Evolutionary conservation across 2,888 invertebrate genomes (phyloP).

Genomic region (Coecobrya sp.): DNA sequence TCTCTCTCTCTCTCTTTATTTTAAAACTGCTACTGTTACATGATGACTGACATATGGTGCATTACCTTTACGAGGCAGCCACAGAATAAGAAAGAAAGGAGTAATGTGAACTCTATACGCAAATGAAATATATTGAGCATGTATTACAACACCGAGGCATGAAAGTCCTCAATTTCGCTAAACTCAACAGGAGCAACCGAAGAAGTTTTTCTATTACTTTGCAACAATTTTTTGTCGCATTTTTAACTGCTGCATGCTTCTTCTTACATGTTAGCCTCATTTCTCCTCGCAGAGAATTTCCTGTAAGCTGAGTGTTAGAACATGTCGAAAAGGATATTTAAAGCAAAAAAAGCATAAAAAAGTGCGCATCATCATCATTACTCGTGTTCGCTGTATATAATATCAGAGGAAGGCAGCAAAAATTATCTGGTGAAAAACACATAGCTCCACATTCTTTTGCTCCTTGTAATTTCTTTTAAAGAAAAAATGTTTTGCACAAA

Average conservation of each 20-base stretch:
- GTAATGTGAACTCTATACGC: slow-evolving; percentile 17
- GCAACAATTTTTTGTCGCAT: slow-evolving; percentile 42
- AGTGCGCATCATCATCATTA: slow-evolving; percentile 15
- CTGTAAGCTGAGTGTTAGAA: slow-evolving; percentile 46
- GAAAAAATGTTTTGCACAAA: slow-evolving; percentile 51
- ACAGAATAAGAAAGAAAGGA: background rate
- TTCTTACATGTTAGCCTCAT: slow-evolving; percentile 65
- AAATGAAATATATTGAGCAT: slow-evolving; percentile 26
- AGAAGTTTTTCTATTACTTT: background rate
- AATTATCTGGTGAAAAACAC: slow-evolving; percentile 36
- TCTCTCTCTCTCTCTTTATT: background rate
- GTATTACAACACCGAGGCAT: slow-evolving; percentile 39
- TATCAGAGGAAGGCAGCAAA: slow-evolving; percentile 41
- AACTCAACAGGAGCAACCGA: background rate
- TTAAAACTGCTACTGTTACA: slow-evolving; percentile 12
- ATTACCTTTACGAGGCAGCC: background rate
- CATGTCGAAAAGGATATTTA: slow-evolving; percentile 23
- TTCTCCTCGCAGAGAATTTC: slow-evolving; percentile 60
- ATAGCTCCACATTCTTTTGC: slow-evolving; percentile 1
- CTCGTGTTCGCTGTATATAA: background rate
- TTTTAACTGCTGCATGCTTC: background rate
- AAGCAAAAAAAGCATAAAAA: background rate
- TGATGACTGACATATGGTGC: slow-evolving; percentile 68
- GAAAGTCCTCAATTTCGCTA: slow-evolving; percentile 26
- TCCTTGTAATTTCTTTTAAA: background rate